Percentiles rank a stretch among this genome's conserved stretches.
These are phyloP conservation scores for Noctilio leporinus DNA, from an alignment of 2,113 vertebrate genomes.

Conservation along the genomic window DNA sequence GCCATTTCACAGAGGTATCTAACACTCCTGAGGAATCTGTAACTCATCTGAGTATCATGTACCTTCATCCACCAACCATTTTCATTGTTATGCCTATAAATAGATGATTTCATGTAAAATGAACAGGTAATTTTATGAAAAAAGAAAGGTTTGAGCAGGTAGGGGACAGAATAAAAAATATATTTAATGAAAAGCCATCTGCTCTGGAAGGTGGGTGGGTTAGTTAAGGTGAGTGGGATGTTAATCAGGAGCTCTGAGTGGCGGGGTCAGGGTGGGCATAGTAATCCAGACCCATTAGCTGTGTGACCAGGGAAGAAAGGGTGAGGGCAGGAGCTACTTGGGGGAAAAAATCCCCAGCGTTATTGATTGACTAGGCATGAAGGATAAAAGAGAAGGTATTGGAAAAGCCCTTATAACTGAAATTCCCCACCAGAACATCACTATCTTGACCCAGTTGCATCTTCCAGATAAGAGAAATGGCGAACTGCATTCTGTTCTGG, in stretches of 20 bases:
- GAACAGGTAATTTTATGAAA: background rate
- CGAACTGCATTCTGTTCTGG: background rate
- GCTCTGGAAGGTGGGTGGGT: background rate
- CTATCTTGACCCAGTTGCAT: background rate
- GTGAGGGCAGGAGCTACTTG: background rate
- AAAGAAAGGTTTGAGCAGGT: background rate
- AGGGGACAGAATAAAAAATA: background rate
- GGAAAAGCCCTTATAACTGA: background rate
- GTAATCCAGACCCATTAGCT: background rate
- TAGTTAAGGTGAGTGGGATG: background rate
- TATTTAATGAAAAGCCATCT: background rate
- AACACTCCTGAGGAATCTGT: background rate
- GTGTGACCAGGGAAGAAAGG: background rate
- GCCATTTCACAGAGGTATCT: background rate
- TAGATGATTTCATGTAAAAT: background rate
- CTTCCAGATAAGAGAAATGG: constrained; percentile 16
- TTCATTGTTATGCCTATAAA: background rate
- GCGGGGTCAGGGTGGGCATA: fast-evolving
- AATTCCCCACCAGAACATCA: background rate
- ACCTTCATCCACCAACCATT: background rate
- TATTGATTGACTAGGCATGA: background rate
- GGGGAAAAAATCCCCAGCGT: background rate
- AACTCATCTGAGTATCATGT: background rate
- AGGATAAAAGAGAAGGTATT: background rate
- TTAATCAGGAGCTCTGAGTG: background rate